These are phyloP conservation scores for Brachionus sp. DNA, from an alignment of 1,140 invertebrate species.

Conservation along the genomic window DNA sequence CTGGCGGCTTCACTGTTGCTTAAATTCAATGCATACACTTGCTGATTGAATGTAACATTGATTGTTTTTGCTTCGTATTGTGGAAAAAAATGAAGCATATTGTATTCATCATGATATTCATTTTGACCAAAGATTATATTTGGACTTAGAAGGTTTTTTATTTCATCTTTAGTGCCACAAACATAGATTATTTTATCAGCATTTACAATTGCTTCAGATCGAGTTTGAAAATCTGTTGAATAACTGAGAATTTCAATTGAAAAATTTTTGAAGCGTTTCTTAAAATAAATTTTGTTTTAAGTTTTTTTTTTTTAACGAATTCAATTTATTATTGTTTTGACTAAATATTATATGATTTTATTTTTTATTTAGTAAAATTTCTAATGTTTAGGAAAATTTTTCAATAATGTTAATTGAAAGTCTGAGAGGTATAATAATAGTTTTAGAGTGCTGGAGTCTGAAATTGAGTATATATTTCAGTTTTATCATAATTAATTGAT, in stretches of 20 bases:
- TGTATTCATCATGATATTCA: constrained; percentile 23
- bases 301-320: neutral
- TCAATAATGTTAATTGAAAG: too few species aligned
- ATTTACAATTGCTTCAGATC: neutral
- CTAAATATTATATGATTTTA: neutral
- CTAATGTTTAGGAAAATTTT: too few species aligned
- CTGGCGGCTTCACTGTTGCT: neutral
- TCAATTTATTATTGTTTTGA: neutral
- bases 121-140: neutral
- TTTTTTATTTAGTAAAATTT: too few species aligned
- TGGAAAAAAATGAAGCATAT: constrained; percentile 11
- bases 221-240: neutral
- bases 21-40: neutral
- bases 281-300: neutral
- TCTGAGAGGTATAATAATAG: too few species aligned
- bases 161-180: constrained; percentile 13
- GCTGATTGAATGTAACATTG: neutral
- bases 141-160: neutral
- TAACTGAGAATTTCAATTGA: neutral
- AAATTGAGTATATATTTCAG: too few species aligned
- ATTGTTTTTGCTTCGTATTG: neutral
- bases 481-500: too few species aligned
- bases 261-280: constrained; percentile 13
- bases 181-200: constrained; percentile 5
- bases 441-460: too few species aligned